Percentiles rank a stretch among this genome's conserved stretches.
These are phyloP conservation scores for Rambutsinella grinnellia DNA, from an alignment of 2,888 invertebrate genomes.

Conservation along the genomic window DNA sequence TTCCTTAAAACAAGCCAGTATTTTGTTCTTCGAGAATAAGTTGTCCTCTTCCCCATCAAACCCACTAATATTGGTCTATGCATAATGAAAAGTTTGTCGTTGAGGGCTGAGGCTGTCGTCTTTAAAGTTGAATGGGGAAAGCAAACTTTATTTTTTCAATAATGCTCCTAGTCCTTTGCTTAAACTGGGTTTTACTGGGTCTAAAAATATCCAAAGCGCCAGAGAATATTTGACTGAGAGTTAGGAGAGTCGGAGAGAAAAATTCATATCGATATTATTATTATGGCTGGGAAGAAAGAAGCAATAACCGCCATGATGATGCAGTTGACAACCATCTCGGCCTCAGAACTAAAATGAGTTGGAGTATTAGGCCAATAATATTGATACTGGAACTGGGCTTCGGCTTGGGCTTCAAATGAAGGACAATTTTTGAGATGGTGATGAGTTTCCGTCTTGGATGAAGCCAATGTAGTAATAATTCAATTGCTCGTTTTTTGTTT, in stretches of 20 bases:
- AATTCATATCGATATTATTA: neutral
- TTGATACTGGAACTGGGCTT: neutral
- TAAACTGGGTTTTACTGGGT: too few relatives aligned
- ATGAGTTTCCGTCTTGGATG: too few relatives aligned
- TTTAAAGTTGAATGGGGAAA: neutral
- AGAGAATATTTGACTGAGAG: neutral
- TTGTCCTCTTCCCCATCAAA: neutral
- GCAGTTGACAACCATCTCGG: neutral
- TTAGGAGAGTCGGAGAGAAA: neutral
- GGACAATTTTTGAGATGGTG: too few relatives aligned
- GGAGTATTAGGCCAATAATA: neutral
- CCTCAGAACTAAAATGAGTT: neutral
- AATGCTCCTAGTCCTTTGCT: too few relatives aligned
- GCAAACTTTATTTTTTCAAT: neutral
- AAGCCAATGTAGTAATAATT: neutral
- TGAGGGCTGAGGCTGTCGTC: neutral
- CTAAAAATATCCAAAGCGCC: too few relatives aligned
- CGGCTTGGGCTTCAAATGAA: neutral
- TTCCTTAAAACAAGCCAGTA: constrained; percentile 29
- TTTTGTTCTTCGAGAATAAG: neutral
- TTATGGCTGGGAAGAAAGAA: neutral
- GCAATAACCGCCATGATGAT: neutral
- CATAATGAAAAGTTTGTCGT: neutral
- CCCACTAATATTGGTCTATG: neutral
- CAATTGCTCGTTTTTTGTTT: constrained; percentile 13